phyloP scores from a whole-genome alignment of 2,797 vertebrate species.

The Tadarida brasiliensis region DNA sequence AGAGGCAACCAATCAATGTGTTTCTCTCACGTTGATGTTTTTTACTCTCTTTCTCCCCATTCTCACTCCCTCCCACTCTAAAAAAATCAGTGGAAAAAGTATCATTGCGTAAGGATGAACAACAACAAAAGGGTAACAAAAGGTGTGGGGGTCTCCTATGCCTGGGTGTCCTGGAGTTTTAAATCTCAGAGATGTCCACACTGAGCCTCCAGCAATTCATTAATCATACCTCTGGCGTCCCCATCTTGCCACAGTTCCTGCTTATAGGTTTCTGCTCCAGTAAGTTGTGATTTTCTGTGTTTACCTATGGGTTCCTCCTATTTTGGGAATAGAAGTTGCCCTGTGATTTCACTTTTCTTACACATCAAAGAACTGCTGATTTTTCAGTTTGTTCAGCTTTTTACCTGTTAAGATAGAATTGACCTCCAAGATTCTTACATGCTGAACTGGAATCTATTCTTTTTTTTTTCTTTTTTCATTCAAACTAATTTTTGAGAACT shows the following conservation, averaged over 20 bases:
- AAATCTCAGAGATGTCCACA: neutral
- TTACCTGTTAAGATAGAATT: neutral
- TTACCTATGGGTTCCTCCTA: neutral
- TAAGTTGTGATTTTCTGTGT: neutral
- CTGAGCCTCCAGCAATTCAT: neutral
- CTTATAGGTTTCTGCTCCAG: neutral
- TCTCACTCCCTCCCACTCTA: too few species aligned
- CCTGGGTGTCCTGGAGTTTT: neutral
- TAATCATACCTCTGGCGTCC: neutral
- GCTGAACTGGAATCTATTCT: neutral
- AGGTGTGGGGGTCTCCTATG: neutral
- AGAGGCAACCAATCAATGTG: too few species aligned
- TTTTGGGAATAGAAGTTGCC: neutral
- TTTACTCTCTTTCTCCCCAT: too few species aligned
- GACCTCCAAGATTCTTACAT: neutral
- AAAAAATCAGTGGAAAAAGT: too few species aligned
- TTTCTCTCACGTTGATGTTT: too few species aligned
- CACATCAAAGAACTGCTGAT: neutral
- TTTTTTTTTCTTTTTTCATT: neutral
- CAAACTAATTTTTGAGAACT: neutral
- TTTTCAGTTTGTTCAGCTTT: neutral
- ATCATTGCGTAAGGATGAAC: too few species aligned
- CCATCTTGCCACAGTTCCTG: neutral
- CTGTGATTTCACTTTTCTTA: neutral
- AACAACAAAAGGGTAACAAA: too few species aligned